A percentile compares a stretch with the other conserved stretches of the same genome.
phyloP scores from a whole-genome alignment of 2,113 vertebrate species.

The Noctilio leporinus region DNA sequence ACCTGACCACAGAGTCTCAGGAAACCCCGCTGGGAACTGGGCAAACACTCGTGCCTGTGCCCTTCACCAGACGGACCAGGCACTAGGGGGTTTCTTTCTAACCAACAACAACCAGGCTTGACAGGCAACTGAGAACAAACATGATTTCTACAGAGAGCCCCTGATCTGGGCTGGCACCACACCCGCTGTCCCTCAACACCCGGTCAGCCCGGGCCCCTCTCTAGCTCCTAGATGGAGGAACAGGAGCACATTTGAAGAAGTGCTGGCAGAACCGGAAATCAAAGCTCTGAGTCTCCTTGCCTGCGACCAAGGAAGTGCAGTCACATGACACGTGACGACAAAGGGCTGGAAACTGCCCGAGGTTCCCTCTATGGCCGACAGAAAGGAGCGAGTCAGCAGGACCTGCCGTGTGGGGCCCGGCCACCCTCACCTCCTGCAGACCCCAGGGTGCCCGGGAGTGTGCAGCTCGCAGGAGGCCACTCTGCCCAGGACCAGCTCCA shows the following conservation, averaged over 20 bases:
- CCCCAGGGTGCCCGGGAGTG: not conserved
- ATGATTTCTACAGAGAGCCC: not conserved
- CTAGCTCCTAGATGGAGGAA: not conserved
- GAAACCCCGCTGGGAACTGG: not conserved
- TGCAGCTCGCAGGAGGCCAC: not conserved
- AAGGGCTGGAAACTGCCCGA: not conserved
- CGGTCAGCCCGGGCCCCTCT: not conserved
- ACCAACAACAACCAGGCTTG: not conserved
- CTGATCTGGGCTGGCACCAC: not conserved
- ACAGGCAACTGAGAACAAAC: not conserved
- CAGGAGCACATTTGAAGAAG: not conserved
- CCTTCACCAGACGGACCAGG: not conserved
- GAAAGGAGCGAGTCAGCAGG: not conserved
- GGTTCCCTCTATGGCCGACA: not conserved
- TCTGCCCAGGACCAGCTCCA: not conserved
- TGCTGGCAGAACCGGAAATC: not conserved
- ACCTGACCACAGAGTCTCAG: not conserved
- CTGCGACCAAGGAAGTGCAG: not conserved
- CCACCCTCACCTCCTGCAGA: not conserved
- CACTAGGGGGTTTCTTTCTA: not conserved
- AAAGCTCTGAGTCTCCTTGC: not conserved
- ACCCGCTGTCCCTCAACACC: not conserved
- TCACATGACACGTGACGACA: not conserved
- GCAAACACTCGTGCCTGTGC: not conserved
- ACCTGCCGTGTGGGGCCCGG: rapidly evolving